These are phyloP conservation scores for Fratercula arctica DNA, from an alignment of 2,797 vertebrate genomes.

Conservation along the genomic window DNA sequence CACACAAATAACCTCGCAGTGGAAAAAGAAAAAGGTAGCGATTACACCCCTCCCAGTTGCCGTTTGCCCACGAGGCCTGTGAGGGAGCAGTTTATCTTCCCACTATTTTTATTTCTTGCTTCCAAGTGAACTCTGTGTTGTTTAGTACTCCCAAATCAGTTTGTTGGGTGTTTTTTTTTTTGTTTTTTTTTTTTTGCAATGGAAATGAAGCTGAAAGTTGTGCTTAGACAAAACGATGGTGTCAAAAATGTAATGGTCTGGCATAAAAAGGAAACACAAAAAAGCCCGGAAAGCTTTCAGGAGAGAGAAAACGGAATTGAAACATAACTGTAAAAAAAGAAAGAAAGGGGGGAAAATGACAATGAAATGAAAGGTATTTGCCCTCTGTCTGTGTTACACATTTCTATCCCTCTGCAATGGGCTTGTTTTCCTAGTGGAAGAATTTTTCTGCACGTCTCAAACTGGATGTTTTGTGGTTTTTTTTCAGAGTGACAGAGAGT, in stretches of 20 bases:
- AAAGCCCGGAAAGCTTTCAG: neutral
- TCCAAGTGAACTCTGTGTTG: neutral
- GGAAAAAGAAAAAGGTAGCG: neutral
- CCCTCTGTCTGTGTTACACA: neutral
- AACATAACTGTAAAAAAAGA: neutral
- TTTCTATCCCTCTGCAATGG: neutral
- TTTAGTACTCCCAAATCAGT: neutral
- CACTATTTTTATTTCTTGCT: neutral
- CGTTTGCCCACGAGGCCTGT: neutral
- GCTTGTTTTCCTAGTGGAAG: neutral
- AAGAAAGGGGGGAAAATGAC: rapidly evolving
- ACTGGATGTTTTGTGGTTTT: neutral
- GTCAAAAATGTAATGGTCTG: neutral
- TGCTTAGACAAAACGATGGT: neutral
- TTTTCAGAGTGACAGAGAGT: neutral
- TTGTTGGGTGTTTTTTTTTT: neutral
- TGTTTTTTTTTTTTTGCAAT: neutral
- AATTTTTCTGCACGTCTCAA: neutral
- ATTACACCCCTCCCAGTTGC: neutral
- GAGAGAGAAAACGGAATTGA: neutral
- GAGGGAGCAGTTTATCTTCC: neutral
- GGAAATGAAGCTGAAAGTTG: neutral
- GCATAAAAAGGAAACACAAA: neutral
- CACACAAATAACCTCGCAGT: neutral
- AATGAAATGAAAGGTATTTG: neutral